A percentile compares a stretch with the other conserved stretches of the same genome.
These are phyloP conservation scores for Syrista parreyssii DNA, from an alignment of 2,888 invertebrate species.

Conservation along the genomic window DNA sequence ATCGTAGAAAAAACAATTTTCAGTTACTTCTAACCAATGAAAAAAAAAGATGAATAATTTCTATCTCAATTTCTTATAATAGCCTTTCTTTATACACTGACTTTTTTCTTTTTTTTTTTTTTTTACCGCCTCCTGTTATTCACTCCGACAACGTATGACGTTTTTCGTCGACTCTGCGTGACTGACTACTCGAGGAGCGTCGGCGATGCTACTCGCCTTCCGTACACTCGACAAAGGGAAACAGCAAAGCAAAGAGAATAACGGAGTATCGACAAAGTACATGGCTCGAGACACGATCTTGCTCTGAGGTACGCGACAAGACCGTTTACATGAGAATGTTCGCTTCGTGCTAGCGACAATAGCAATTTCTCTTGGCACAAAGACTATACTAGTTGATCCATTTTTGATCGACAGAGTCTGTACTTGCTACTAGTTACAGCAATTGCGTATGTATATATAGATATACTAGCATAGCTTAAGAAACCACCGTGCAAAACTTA, in stretches of 20 bases:
- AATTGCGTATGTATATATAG: not conserved
- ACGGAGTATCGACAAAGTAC: slow-evolving; percentile 28
- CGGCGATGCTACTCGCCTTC: not conserved
- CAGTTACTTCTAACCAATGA: not conserved
- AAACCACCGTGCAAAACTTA: no score
- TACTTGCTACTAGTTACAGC: not conserved
- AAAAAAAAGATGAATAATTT: not conserved
- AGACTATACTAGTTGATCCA: not conserved
- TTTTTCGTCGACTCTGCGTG: not conserved
- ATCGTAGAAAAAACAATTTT: not conserved
- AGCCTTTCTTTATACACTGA: not conserved
- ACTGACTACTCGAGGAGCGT: not conserved
- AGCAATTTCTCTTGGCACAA: not conserved
- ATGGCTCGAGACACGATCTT: slow-evolving; percentile 20
- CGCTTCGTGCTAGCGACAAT: not conserved
- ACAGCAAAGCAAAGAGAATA: slow-evolving; percentile 20
- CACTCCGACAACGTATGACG: not conserved
- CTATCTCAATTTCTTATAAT: not conserved
- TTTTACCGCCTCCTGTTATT: not conserved
- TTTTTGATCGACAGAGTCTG: not conserved
- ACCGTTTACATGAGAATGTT: not conserved
- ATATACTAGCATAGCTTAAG: not conserved
- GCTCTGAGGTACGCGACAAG: not conserved
- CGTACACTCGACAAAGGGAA: not conserved
- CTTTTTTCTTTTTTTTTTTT: not conserved